Percentiles rank a stretch among this genome's conserved stretches.
phyloP scores from a whole-genome alignment of 2,113 vertebrate species.

The Suncus etruscus region DNA sequence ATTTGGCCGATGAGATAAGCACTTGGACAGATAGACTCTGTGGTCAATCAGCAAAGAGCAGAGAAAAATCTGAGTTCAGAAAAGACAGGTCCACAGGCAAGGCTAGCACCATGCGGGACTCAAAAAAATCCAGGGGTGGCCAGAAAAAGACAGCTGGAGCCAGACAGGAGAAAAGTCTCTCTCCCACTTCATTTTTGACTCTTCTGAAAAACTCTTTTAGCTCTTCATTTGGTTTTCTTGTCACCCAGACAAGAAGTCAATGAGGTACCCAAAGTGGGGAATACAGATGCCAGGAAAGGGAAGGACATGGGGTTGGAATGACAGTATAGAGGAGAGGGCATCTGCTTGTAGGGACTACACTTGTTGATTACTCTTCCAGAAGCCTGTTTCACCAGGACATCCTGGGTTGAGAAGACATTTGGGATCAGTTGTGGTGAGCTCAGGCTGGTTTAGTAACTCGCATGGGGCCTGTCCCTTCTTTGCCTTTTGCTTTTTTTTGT shows the following conservation, averaged over 20 bases:
- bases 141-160: not conserved
- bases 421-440: not conserved
- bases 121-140: not conserved
- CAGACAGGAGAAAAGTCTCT: not conserved
- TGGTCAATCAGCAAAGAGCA: not conserved
- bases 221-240: slow-evolving; percentile 11
- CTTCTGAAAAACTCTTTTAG: not conserved
- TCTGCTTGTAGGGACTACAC: not conserved
- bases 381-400: not conserved
- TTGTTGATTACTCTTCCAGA: slow-evolving; percentile 24
- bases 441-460: not conserved
- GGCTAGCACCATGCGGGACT: not conserved
- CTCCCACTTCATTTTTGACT: not conserved
- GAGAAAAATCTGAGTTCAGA: not conserved
- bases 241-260: not conserved
- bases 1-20: not conserved
- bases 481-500: not conserved
- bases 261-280: not conserved
- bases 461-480: not conserved
- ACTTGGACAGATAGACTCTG: not conserved
- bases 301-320: no score
- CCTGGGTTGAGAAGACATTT: not conserved
- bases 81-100: not conserved
- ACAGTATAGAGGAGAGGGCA: no score
- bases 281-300: slow-evolving; percentile 8